These are phyloP conservation scores for Palythoa grandiflora DNA, from an alignment of 92 coral and sea anemone genomes.

Conservation along the genomic window DNA sequence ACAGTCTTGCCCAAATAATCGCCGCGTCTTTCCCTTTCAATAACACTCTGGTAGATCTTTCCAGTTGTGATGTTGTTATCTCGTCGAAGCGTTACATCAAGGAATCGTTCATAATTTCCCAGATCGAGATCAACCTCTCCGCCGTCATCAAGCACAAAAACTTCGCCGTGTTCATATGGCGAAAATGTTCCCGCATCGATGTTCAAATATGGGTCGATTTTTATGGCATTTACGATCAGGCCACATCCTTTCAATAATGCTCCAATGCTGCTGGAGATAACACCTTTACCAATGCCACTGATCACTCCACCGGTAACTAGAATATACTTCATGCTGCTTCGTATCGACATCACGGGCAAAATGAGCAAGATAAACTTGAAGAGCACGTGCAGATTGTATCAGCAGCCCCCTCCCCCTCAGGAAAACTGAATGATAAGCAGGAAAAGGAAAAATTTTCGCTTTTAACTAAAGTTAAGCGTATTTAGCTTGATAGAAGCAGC, in stretches of 20 bases:
- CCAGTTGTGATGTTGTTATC: constrained; percentile 98
- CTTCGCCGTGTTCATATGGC: constrained; percentile 99
- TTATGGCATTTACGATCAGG: constrained; percentile 78
- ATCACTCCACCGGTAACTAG: constrained; percentile 98
- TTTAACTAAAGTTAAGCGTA: not conserved
- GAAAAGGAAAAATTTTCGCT: not conserved
- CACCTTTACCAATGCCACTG: constrained; percentile 99
- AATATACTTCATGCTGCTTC: constrained; percentile 87
- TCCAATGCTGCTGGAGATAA: constrained; percentile 95
- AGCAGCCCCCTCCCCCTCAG: not conserved
- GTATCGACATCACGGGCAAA: not conserved
- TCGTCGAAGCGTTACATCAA: constrained; percentile 90
- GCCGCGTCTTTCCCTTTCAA: constrained; percentile 90
- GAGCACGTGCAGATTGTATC: not conserved
- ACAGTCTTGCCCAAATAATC: constrained; percentile 97
- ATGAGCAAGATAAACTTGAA: not conserved
- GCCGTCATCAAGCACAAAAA: constrained; percentile 97
- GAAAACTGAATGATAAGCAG: not conserved
- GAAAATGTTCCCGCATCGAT: constrained; percentile 99
- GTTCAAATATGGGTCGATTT: constrained; percentile 96
- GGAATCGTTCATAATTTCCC: constrained; percentile 96
- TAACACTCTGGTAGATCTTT: constrained; percentile 93
- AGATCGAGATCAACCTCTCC: constrained; percentile 98
- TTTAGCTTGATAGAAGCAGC: not conserved
- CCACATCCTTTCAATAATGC: constrained; percentile 92